These are phyloP conservation scores for Sparidentex hasta DNA, from an alignment of 2,797 vertebrate species.

Conservation along the genomic window DNA sequence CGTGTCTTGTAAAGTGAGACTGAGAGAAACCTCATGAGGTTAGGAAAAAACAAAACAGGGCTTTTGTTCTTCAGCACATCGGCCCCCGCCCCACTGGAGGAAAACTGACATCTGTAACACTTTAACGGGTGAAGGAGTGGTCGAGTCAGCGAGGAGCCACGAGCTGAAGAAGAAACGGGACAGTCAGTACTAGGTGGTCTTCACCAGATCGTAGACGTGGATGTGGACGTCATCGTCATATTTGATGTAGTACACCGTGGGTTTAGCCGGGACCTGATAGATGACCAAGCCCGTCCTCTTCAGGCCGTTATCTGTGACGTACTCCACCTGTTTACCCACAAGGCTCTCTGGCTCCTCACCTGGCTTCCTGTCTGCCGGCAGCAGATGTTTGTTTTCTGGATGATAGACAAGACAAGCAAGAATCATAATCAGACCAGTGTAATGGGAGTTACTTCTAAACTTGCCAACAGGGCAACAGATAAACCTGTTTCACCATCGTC, in stretches of 20 bases:
- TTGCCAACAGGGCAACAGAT: no score
- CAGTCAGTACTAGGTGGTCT: conserved; percentile 87
- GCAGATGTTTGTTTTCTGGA: conserved; percentile 89
- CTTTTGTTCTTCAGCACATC: conserved; percentile 40
- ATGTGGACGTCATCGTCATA: conserved; percentile 91
- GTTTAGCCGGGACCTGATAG: conserved; percentile 90
- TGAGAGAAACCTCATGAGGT: conserved; percentile 4
- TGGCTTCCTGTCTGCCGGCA: conserved; percentile 89
- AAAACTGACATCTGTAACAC: conserved; percentile 71
- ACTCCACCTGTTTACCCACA: conserved; percentile 91
- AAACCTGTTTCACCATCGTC: no score
- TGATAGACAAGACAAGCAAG: conserved; percentile 3
- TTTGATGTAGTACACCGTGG: conserved; percentile 90
- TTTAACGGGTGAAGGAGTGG: conserved; percentile 69
- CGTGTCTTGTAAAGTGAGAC: conserved; percentile 33
- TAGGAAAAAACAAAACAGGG: background rate
- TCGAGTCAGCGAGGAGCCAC: conserved; percentile 51
- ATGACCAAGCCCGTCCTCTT: conserved; percentile 90
- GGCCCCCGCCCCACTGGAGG: conserved; percentile 34
- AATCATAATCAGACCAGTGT: background rate
- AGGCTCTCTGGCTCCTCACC: conserved; percentile 91
- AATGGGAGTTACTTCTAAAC: background rate
- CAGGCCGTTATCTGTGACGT: conserved; percentile 89
- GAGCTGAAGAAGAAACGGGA: conserved; percentile 42
- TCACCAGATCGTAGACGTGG: conserved; percentile 90